Base-by-base conservation (phyloP, 2,113 vertebrate genomes). In the Takifugu flavidus region DNA sequence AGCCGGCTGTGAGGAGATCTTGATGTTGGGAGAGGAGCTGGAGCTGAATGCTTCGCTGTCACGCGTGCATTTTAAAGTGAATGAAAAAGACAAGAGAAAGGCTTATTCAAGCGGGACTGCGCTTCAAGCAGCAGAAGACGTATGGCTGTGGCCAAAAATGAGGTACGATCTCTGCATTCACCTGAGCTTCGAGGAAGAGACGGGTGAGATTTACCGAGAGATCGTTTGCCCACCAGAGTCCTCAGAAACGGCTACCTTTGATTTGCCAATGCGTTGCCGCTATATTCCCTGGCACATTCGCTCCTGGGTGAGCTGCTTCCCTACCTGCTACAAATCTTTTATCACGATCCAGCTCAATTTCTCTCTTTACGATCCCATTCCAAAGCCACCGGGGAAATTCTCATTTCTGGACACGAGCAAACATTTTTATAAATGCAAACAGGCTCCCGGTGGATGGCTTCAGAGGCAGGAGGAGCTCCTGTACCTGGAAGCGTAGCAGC, bases 391-490 rank as follows among this genome's bases (percentile, higher is more conserved):
- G 46, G 84, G 79, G 75, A 74, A 61, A 71, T 74, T 67, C 73
- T 77, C 75, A 72, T 78, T 86, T 86, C 80, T n/a, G 49, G 67
- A 80, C 67, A 74, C 77, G 64, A 79, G 80, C 60, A 87, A 88
- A 87, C 77, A 86, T 78, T 82, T 81, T 88, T 78, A 84, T 81
- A 79, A 79, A 88, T 81, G 82, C 83, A 82, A 82, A 83, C 71
- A 79, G 62, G 39, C 67, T 75, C 70, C 81, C 58, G 20, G 20
- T 78, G 79, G 85, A 49, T 63, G 43, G 54, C 79, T 77, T 85
- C 79, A 82, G 82, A 87, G 67, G 70, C 39, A 0, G 67, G 80
- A 65, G 72, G 66, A 67, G 63, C 65, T 68, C 72, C 58, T 13
- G 67, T 71, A 84, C 75, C 83, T 84, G 82, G 74, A 72, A 74